Evolutionary conservation across 2,888 invertebrate species (phyloP), one percentile per base, ranked within the genome.

Genomic region (Drosophila planitibia): DNA sequence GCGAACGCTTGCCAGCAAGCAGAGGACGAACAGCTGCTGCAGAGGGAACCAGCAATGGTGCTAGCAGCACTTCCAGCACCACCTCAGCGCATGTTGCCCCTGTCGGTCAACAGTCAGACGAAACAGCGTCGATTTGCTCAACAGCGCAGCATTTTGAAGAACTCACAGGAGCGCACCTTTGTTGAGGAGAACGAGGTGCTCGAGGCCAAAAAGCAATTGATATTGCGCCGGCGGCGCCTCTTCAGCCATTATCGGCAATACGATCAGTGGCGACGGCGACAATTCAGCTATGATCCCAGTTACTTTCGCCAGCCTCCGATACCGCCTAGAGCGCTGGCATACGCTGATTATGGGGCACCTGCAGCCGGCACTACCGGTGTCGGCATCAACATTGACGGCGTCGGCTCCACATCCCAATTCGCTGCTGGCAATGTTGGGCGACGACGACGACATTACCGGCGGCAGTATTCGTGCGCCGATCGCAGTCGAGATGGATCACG

Each of bases 171-270:
- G 61, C 83, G 80, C 73, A 83, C 83, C 62, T 88, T 87, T 55
- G 81, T 90, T 39, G 92, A 93, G 74, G 92, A 93, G 59, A 89
- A 85, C 60, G 93, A 93, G 74, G 74, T 88, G 68, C 79, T 92
- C 53, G 93, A 93, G 85, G 91, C 93, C 61, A 92, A 92, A 73
- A 92, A 92, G 79, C 92, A 93, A 82, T 79, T 93, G 66, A 93
- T 93, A 58, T 78, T 93, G 81, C 91, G 92, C 4, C 90, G 91
- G 14, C 88, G 93, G 25, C 90, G 93, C 19, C 89, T 93, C 25
- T 93, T 93, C 69, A 93, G 93, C 79, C 93, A 93, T 74, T 92
- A 93, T 76, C 89, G 93, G 32, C 93, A 93, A 75, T 93, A 93
- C 70, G 93, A 93, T 73, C 93, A 93, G 82, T 93, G 93, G 93